A percentile compares a stretch with the other conserved stretches of the same genome.
These are phyloP conservation scores for Clivina fossor DNA, from an alignment of 2,888 invertebrate species.

Conservation along the genomic window DNA sequence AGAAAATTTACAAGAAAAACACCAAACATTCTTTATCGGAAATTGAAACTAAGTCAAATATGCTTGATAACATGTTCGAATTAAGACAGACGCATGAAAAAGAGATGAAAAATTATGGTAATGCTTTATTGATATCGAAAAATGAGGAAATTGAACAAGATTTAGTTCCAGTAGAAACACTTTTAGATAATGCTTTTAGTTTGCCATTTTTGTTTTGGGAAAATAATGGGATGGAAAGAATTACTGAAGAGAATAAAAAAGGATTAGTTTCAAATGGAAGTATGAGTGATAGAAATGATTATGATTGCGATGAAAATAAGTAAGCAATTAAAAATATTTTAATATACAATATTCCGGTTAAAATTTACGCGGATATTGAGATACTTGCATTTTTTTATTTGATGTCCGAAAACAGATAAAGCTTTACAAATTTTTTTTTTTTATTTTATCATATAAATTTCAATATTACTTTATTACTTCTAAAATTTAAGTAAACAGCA, in stretches of 20 bases:
- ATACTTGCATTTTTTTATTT: too few relatives aligned
- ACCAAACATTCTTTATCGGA: conserved; percentile 44
- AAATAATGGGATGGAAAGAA: conserved; percentile 53
- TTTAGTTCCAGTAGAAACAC: conserved; percentile 74
- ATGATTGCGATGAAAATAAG: conserved; percentile 81
- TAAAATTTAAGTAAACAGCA: too few relatives aligned
- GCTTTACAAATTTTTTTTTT: too few relatives aligned
- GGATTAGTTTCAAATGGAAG: conserved; percentile 76
- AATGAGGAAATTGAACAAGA: conserved; percentile 62
- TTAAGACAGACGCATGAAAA: conserved; percentile 40
- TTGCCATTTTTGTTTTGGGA: conserved; percentile 63
- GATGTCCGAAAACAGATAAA: too few relatives aligned
- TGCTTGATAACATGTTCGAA: conserved; percentile 38
- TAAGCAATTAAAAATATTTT: too few relatives aligned
- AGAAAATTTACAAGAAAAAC: conserved; percentile 36
- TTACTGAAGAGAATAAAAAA: conserved; percentile 73
- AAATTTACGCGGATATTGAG: too few relatives aligned
- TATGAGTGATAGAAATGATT: conserved; percentile 80
- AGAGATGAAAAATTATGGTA: conserved; percentile 55
- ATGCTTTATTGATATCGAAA: conserved; percentile 42
- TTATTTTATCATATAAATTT: too few relatives aligned
- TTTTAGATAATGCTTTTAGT: conserved; percentile 73
- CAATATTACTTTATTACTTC: too few relatives aligned
- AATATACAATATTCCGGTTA: too few relatives aligned
- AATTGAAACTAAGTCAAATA: conserved; percentile 26